phyloP scores from a whole-genome alignment of 1,140 invertebrate species.

The Lysiphlebus fabarum region DNA sequence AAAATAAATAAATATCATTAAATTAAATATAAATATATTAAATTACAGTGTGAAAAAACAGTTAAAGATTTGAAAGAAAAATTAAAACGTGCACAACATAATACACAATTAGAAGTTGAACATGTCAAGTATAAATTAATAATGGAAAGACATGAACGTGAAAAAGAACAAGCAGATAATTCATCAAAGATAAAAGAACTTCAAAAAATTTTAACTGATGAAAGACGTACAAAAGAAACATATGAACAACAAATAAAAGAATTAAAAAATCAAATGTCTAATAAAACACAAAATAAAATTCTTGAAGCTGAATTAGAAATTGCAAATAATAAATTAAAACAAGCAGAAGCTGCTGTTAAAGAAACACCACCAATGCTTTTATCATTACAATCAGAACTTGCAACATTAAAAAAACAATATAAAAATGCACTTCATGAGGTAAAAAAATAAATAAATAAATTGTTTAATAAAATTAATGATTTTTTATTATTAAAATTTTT shows the following conservation, averaged over 20 bases:
- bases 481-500: slow-evolving; percentile 6
- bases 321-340: slow-evolving; percentile 62
- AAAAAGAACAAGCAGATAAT: slow-evolving; percentile 75
- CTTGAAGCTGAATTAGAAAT: slow-evolving; percentile 64
- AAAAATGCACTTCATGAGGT: slow-evolving; percentile 64
- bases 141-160: slow-evolving; percentile 72
- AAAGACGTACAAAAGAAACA: slow-evolving; percentile 61
- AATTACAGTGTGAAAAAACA: slow-evolving; percentile 63
- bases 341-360: slow-evolving; percentile 58
- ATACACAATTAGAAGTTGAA: slow-evolving; percentile 61
- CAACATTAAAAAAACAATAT: slow-evolving; percentile 69
- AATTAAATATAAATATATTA: slow-evolving; percentile 31
- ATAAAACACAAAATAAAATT: slow-evolving; percentile 59
- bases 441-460: slow-evolving; percentile 19
- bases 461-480: neutral
- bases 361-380: slow-evolving; percentile 63
- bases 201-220: slow-evolving; percentile 63
- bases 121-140: slow-evolving; percentile 70
- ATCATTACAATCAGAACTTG: slow-evolving; percentile 70
- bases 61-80: slow-evolving; percentile 63
- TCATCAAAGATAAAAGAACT: slow-evolving; percentile 66
- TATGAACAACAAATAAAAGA: slow-evolving; percentile 60
- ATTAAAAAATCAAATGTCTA: slow-evolving; percentile 53
- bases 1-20: slow-evolving; percentile 22
- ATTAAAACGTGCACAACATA: slow-evolving; percentile 58